Evolutionary conservation across 2,888 invertebrate genomes (phyloP), one percentile per base, ranked within the genome.

Genomic region (Leucozona laternaria): DNA sequence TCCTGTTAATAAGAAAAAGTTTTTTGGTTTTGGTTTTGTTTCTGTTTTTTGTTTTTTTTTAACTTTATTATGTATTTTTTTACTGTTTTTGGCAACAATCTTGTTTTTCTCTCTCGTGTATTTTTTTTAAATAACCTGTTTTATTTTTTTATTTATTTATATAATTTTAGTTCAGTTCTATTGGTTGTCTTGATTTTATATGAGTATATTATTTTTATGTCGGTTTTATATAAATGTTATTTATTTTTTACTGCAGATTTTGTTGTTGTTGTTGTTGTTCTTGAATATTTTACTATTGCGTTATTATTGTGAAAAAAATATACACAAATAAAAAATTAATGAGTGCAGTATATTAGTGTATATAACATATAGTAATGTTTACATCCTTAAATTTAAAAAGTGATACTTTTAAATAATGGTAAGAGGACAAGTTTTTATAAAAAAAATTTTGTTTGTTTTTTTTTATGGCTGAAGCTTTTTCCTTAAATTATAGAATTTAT

Each of bases 81-180:
- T 88, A 78, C 88, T 88, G 83, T 88, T 89, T 90, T 90, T 91
- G 91, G 91, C 91, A 91, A 92, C 92, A 91, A 91, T 92, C 91
- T 91, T 92, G 90, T 91, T 91, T 90, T 88, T 88, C 88, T 92
- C 92, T 91, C 92, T 91, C 92, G 90, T 81, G 50, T 81, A 77
- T 78, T 76, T 75, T 25, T 53, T 60, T 68, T 83, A 76, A 71
- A 60, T 72, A 83, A 83, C 88, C 88, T 88, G 88, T 88, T 85
- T 68, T 64, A 60, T 88, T 80, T 64, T 17, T 88, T 80, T 64
- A 31, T 64, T 76, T 77, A 76, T 64, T 79, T 72, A 75, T 71
- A 76, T 78, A 80, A 84, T 86, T 77, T 82, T 76, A 82, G 83
- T 87, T 87, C 86, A 87, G 86, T 88, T 87, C 87, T 88, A 83